A percentile compares a stretch with the other conserved stretches of the same genome.
These are phyloP conservation scores for Eristalis tenax DNA, from an alignment of 2,888 invertebrate genomes.

Conservation along the genomic window DNA sequence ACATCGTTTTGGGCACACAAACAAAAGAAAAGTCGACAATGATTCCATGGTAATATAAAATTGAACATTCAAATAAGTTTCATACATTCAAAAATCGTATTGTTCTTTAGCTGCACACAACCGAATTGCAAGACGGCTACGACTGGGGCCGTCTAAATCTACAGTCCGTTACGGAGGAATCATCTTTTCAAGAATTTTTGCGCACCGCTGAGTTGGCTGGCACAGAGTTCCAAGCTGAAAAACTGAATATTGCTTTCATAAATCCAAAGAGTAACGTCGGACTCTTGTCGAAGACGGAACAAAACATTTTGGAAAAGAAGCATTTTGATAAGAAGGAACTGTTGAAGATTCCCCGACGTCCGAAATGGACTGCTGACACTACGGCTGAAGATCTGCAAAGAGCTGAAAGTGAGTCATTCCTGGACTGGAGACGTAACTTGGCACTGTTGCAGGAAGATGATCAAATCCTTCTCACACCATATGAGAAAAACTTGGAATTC, in stretches of 20 bases:
- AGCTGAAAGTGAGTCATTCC: constrained; percentile 91
- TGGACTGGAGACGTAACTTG: constrained; percentile 94
- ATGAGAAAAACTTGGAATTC: constrained; percentile 98
- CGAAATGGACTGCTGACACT: constrained; percentile 89
- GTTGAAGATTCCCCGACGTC: constrained; percentile 92
- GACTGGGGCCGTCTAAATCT: constrained; percentile 95
- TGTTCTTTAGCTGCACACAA: constrained; percentile 86
- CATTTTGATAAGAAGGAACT: constrained; percentile 85
- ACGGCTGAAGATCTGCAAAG: constrained; percentile 90
- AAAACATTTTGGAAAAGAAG: constrained; percentile 81
- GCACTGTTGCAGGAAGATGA: constrained; percentile 90
- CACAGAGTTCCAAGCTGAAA: constrained; percentile 95
- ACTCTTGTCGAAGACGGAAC: constrained; percentile 84
- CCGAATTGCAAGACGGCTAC: constrained; percentile 93
- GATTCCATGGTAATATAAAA: constrained; percentile 86
- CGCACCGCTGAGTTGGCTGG: constrained; percentile 97
- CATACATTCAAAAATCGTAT: neutral
- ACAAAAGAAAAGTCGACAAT: constrained; percentile 86
- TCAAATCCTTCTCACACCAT: constrained; percentile 94
- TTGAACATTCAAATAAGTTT: neutral
- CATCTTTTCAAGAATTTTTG: constrained; percentile 97
- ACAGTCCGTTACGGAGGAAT: constrained; percentile 96
- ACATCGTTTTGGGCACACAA: constrained; percentile 87
- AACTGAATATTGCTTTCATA: constrained; percentile 90
- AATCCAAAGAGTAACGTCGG: constrained; percentile 85